phyloP scores from a whole-genome alignment of 2,888 invertebrate species.

The Drosophila ochracea region DNA sequence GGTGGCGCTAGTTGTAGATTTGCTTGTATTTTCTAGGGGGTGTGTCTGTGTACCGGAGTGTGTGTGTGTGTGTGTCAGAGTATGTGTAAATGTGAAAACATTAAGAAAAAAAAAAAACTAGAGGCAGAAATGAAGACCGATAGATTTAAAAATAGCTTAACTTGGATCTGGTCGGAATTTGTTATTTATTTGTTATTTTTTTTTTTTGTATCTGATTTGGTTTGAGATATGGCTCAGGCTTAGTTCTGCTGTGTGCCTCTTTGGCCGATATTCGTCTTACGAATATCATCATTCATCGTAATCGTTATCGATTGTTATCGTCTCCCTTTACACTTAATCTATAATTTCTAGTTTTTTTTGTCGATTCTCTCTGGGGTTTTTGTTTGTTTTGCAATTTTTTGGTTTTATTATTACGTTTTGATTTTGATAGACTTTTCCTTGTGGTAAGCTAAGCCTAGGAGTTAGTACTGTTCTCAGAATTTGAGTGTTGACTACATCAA shows the following conservation, averaged over 20 bases:
- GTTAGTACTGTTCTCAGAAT: slow-evolving; percentile 77
- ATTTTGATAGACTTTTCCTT: slow-evolving; percentile 15
- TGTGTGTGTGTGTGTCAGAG: not conserved
- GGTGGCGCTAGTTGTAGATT: slow-evolving; percentile 33
- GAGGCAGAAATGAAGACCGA: slow-evolving; percentile 11
- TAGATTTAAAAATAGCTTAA: not conserved
- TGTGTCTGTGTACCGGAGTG: slow-evolving; percentile 11
- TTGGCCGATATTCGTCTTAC: slow-evolving; percentile 11
- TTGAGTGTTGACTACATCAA: slow-evolving; percentile 80
- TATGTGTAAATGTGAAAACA: slow-evolving; percentile 3
- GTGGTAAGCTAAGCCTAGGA: slow-evolving; percentile 64
- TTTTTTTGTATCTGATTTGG: not conserved
- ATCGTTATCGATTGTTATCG: slow-evolving; percentile 10
- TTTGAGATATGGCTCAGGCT: slow-evolving; percentile 19
- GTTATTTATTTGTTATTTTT: not conserved
- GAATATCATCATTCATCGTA: slow-evolving; percentile 3
- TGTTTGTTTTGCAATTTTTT: slow-evolving; percentile 5
- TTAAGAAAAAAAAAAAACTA: not conserved
- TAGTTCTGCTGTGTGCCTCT: slow-evolving; percentile 20
- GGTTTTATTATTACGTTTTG: slow-evolving; percentile 34
- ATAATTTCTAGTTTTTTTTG: slow-evolving; percentile 12
- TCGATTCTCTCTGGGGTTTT: slow-evolving; percentile 18
- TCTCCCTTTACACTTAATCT: slow-evolving; percentile 18
- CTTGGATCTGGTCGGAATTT: slow-evolving; percentile 15
- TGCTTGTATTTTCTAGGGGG: slow-evolving; percentile 34